Conservation (phyloP, 2,113 vertebrate genomes). For the Megalops atlanticus region DNA sequence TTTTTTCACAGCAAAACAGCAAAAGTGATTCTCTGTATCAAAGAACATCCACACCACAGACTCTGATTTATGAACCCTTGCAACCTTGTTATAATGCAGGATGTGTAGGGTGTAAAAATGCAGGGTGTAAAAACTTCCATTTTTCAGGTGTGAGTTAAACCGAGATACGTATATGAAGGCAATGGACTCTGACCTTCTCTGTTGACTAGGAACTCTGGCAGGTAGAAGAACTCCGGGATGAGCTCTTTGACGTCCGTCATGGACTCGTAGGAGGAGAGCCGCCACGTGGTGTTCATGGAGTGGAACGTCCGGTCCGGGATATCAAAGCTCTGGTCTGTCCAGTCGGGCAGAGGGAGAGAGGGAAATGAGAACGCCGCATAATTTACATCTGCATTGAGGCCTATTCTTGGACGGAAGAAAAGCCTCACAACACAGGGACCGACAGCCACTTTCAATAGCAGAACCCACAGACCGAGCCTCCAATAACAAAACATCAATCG, state of each 20-base stretch:
- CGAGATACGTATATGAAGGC: too few relatives aligned
- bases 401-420: neutral
- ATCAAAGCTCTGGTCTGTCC: slow-evolving; percentile 98
- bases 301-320: slow-evolving; percentile 98
- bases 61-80: too few relatives aligned
- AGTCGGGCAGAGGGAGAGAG: neutral
- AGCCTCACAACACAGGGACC: neutral
- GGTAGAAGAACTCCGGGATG: slow-evolving; percentile 97
- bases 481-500: slow-evolving; percentile 19
- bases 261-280: slow-evolving; percentile 94
- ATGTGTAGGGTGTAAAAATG: too few relatives aligned
- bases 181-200: slow-evolving; percentile 92
- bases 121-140: neutral
- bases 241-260: slow-evolving; percentile 99
- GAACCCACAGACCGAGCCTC: slow-evolving; percentile 12
- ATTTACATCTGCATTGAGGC: slow-evolving; percentile 52
- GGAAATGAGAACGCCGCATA: slow-evolving; percentile 44
- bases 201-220: slow-evolving; percentile 96
- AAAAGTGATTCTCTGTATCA: too few relatives aligned
- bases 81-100: too few relatives aligned
- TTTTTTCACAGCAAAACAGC: too few relatives aligned
- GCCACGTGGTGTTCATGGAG: slow-evolving; percentile 97
- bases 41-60: too few relatives aligned
- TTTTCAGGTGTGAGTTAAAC: too few relatives aligned
- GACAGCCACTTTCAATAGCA: slow-evolving; percentile 41